phyloP scores from a whole-genome alignment of 1,140 invertebrate species.

The Samia ricini region DNA sequence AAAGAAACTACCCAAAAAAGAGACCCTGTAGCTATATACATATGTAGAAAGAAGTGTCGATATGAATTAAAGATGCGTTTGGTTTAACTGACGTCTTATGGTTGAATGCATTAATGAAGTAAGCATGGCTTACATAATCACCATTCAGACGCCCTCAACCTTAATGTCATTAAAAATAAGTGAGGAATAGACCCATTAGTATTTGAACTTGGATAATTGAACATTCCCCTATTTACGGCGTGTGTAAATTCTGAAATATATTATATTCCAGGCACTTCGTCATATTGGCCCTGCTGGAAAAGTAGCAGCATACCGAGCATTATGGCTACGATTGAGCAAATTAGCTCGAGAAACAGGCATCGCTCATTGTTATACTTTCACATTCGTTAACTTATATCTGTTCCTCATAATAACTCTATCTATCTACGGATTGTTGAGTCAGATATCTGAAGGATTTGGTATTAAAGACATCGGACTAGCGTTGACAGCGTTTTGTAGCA shows the following conservation, averaged over 20 bases:
- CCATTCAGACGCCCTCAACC: too few species aligned
- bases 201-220: too few species aligned
- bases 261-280: slow-evolving; percentile 75
- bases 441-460: slow-evolving; percentile 82
- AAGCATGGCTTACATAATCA: too few species aligned
- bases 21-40: background rate
- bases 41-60: background rate
- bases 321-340: slow-evolving; percentile 82
- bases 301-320: slow-evolving; percentile 80
- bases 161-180: too few species aligned
- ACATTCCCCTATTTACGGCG: too few species aligned
- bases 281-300: slow-evolving; percentile 81
- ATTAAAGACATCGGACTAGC: slow-evolving; percentile 82
- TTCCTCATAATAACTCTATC: slow-evolving; percentile 84
- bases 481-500: slow-evolving; percentile 80
- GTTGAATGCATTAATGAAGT: too few species aligned
- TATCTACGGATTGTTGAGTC: slow-evolving; percentile 82
- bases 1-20: background rate
- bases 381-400: slow-evolving; percentile 81
- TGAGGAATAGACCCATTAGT: too few species aligned
- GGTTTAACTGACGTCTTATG: too few species aligned
- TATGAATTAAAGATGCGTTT: too few species aligned
- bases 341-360: slow-evolving; percentile 80
- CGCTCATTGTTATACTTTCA: slow-evolving; percentile 80
- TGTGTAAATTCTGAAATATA: background rate